Base-by-base conservation (phyloP, 2,888 invertebrate genomes). In the Tethea ocularis region DNA sequence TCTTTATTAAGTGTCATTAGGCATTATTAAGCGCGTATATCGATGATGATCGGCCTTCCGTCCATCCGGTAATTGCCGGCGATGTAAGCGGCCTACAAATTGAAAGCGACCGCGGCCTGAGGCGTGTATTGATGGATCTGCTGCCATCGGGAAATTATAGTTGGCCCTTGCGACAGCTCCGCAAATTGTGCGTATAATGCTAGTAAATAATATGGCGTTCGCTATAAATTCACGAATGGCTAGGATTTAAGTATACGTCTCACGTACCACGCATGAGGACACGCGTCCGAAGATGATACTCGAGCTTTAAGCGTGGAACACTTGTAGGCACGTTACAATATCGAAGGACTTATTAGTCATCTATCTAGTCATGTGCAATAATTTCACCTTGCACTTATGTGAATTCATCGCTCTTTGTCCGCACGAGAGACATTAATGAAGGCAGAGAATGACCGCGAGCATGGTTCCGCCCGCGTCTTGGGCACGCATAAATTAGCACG, bases 111-210 rank as follows among this genome's bases (percentile, higher is more conserved):
- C 90, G 90, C 75, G 70, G 90, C 92, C 92, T 72, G 78, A 78
- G 92, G 91, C 91, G 79, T 56, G 84, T 88, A 91, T 91, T 92
- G 92, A 93, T 92, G 92, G 92, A 93, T 93, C 85, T 88, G 84
- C 91, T 87, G 91, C 92, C 92, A 91, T 91, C 85, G 86, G 80
- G 80, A 91, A 92, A 92, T 93, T 93, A 91, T 90, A 91, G 88
- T 84, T 75, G 82, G 86, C 86, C 84, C 87, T 90, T 89, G 91
- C 91, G 92, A 93, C 92, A 92, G 91, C 91, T 90, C 87, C 89
- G 92, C 91, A 90, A 93, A 92, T 91, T 91, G 91, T 92, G 89
- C 91, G 87, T 89, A 91, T 91, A 92, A 92, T 91, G 87, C 92
- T 90, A 90, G 91, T 89, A 89, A 91, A 92, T 91, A 91, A 90